Evolutionary conservation across 1,140 invertebrate genomes (phyloP), one percentile per base, ranked within the genome.

Genomic region (Dreissena polymorpha): DNA sequence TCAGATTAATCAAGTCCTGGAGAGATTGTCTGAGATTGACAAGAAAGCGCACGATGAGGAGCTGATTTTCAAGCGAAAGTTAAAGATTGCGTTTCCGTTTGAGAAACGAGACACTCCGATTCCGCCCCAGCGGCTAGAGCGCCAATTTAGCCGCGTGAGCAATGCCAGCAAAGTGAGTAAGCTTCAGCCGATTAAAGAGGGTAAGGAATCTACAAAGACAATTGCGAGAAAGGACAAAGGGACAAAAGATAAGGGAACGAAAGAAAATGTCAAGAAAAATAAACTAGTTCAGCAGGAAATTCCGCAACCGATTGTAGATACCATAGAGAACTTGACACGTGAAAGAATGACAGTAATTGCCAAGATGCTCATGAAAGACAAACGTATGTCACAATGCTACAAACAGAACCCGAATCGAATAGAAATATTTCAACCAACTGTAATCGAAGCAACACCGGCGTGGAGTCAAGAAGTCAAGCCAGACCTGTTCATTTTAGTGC

Each of bases 101-200:
- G 79, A 82, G 63, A 73, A 73, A 57, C 64, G 79, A 49, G 79
- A 82, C 39, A 82, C 79, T 0, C 79, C 79, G 13, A 72, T 82
- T 5, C 79, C 79, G 23, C 68, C 68, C 5, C 49, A 49, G 49
- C 64, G 72, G 25, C 21, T 82, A 53, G 71, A 82, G 14, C 55
- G 57, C 21, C 78, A 81, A 53, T 57, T 50, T 18, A 82, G 79
- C 65, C 50, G 63, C 23, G 8, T 82, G 10, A 74, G 71, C 21
- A 18, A 23, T n/a, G 50, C 63, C 0, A 68, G 51, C 21, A 73
- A 67, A 23, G 23, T 39, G 53, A 29, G 49, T 21, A 50, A 23
- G 39, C 70, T 82, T 25, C 57, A 82, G 53, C 55, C 79, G n/a
- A 82, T 82, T 23, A 67, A 82, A 55, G 77, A 80, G 27, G 49